Conservation (phyloP, 2,113 vertebrate species). For the Odocoileus virginianus region DNA sequence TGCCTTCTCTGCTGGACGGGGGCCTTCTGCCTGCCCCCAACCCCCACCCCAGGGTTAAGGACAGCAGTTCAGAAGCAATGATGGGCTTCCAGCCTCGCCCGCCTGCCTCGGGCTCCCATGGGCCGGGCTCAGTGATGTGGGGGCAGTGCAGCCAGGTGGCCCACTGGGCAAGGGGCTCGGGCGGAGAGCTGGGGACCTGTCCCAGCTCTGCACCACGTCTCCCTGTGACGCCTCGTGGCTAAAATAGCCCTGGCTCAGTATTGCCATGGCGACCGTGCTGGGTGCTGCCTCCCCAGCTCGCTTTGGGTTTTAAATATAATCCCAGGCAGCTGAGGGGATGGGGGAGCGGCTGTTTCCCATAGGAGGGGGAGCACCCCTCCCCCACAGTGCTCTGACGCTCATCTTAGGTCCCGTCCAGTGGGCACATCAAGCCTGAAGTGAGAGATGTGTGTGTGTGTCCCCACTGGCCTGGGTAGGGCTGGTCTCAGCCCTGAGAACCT, state of each 20-base stretch:
- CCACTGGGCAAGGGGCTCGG: background rate
- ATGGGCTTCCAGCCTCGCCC: accelerated
- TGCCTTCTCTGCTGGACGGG: background rate
- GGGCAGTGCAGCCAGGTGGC: background rate
- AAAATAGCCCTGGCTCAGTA: constrained; percentile 66
- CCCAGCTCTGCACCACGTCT: background rate
- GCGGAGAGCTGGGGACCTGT: background rate
- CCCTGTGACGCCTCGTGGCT: background rate
- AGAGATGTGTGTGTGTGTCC: accelerated
- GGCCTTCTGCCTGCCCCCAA: background rate
- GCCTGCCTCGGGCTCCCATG: accelerated
- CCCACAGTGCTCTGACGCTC: background rate
- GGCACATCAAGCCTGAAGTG: accelerated
- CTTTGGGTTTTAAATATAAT: background rate
- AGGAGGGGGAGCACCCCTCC: background rate
- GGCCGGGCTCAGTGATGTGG: accelerated
- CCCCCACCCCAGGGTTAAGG: background rate
- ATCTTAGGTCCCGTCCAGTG: background rate
- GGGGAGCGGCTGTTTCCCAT: background rate
- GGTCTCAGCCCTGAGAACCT: background rate
- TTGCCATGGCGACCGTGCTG: constrained; percentile 73
- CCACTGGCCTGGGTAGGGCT: background rate
- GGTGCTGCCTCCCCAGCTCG: background rate
- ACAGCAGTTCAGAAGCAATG: too few species aligned
- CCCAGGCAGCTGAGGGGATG: background rate